Base-by-base conservation (phyloP, 2,113 vertebrate genomes). In the Nematolebias whitei region DNA sequence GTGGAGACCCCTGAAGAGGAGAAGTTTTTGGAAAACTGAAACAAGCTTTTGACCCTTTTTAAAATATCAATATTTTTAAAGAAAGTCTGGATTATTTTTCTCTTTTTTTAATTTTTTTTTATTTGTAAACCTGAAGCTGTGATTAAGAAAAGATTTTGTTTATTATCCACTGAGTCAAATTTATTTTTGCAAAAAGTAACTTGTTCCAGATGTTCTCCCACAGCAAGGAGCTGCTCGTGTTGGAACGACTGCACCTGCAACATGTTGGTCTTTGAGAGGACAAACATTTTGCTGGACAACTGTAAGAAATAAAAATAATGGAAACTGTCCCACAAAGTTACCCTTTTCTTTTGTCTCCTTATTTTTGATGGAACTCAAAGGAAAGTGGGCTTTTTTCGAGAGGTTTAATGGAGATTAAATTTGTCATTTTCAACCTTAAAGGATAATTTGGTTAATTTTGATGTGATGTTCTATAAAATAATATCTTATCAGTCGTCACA, bases 181-280 rank as follows among this genome's bases (percentile, higher is more conserved):
- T 24, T 39, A 55, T 23, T 16, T 19, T 55, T 53, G 7, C 2
- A 53, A 35, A 68, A 39, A 35, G 20, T 7, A n/a, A 7, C 19
- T 22, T 12, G 32, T 12, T 66, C 18, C 26, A 49, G 15, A 67
- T 43, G 40, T 15, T 41, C 5, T 9, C 43, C 2, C 43, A n/a
- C 43, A 45, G 0, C 16, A 41, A 16, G 24, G 39, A 16, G 24
- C 22, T 13, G 12, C 4, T 20, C 23, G 23, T 18, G 24, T 23
- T 32, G 29, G 4, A 5, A 12, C 13, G 19, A 23, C 53, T 39
- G 5, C 50, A 70, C 47, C 65, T 59, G 53, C 35, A 63, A 29
- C 11, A 11, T 55, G 18, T 43, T 63, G 68, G 38, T 68, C 73
- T 55, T n/a, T 5, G 18, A 38, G 47, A 64, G 41, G 61, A 65